Conservation (phyloP, 2,797 vertebrate genomes). For the Hozukius guyotensis region DNA sequence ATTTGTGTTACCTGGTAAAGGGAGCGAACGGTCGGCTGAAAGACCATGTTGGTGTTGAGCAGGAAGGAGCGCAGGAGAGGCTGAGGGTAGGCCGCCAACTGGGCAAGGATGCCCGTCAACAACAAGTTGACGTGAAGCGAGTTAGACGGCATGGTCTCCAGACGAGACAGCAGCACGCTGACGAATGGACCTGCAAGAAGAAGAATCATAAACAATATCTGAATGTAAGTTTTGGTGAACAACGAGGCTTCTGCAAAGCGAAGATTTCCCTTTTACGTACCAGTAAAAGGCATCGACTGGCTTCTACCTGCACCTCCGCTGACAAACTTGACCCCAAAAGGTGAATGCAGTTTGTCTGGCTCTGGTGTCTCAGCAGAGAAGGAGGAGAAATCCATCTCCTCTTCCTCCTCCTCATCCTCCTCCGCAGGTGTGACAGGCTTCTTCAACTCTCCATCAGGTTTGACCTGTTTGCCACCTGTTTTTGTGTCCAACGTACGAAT, state of each 20-base stretch:
- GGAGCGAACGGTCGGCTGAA: slow-evolving; percentile 95
- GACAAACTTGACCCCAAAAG: slow-evolving; percentile 81
- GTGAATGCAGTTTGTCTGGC: slow-evolving; percentile 81
- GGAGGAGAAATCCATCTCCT: slow-evolving; percentile 88
- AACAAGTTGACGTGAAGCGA: slow-evolving; percentile 94
- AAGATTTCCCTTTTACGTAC: slow-evolving; percentile 69
- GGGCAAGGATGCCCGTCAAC: slow-evolving; percentile 94
- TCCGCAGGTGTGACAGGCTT: slow-evolving; percentile 68
- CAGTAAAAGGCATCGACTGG: slow-evolving; percentile 91
- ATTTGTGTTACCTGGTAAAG: slow-evolving; percentile 90
- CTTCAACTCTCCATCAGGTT: slow-evolving; percentile 62
- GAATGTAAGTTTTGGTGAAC: not conserved
- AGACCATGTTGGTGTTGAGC: slow-evolving; percentile 97
- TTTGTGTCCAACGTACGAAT: slow-evolving; percentile 88
- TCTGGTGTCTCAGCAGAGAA: slow-evolving; percentile 88
- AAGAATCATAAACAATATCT: not conserved
- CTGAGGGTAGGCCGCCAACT: slow-evolving; percentile 95
- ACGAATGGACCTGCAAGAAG: slow-evolving; percentile 91
- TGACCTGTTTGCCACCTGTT: slow-evolving; percentile 57
- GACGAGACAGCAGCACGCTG: slow-evolving; percentile 94
- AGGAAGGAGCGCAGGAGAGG: slow-evolving; percentile 96
- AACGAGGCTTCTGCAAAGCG: no score
- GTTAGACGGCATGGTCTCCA: slow-evolving; percentile 98
- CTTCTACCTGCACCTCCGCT: slow-evolving; percentile 60
- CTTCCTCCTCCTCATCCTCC: slow-evolving; percentile 79